Percentiles rank a stretch among this genome's conserved stretches.
These are phyloP conservation scores for Lucilia sericata DNA, from an alignment of 1,140 invertebrate genomes.

Conservation along the genomic window DNA sequence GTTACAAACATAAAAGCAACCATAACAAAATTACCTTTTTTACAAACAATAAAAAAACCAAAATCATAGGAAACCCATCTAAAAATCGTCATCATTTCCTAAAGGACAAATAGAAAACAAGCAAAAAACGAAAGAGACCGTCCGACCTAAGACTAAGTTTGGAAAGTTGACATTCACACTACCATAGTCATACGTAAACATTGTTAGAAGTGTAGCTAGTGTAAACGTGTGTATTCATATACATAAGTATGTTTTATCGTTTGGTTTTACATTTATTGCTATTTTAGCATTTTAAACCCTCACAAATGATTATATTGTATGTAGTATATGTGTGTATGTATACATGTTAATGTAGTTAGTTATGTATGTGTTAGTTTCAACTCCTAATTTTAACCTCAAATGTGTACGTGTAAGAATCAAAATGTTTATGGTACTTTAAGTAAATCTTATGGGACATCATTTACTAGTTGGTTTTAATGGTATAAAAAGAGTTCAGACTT, in stretches of 20 bases:
- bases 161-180: neutral
- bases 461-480: slow-evolving; percentile 35
- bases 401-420: slow-evolving; percentile 35
- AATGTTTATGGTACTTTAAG: slow-evolving; percentile 43
- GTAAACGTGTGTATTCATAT: neutral
- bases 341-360: neutral
- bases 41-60: neutral
- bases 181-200: neutral
- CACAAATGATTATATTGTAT: slow-evolving; percentile 4
- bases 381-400: slow-evolving; percentile 39
- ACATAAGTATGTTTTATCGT: neutral
- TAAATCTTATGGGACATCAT: slow-evolving; percentile 44
- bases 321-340: neutral
- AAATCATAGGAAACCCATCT: neutral
- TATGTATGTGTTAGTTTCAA: neutral
- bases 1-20: neutral
- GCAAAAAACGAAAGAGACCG: neutral
- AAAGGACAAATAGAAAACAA: neutral
- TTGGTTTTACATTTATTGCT: slow-evolving; percentile 41
- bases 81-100: slow-evolving; percentile 28
- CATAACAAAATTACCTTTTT: slow-evolving; percentile 21
- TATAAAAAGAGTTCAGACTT: slow-evolving; percentile 22
- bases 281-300: slow-evolving; percentile 24
- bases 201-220: neutral
- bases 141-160: slow-evolving; percentile 13